Conservation (phyloP, 2,888 invertebrate genomes). For the Neelides folsomi region DNA sequence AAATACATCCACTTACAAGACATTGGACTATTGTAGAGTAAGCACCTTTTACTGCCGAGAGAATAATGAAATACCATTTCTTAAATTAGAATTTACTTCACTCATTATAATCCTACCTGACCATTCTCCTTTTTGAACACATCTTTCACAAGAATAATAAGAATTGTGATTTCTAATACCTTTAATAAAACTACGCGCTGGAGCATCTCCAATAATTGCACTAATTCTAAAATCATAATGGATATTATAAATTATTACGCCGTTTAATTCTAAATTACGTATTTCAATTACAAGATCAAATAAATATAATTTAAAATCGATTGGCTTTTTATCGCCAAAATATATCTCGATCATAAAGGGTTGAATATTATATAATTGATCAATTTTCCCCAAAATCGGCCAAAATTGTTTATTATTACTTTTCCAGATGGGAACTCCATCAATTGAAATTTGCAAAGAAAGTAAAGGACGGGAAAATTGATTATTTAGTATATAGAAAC, state of each 20-base stretch:
- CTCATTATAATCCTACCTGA: background rate
- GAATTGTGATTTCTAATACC: background rate
- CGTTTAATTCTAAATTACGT: background rate
- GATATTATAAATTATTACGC: background rate
- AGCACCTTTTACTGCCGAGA: no score
- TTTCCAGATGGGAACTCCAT: slow-evolving; percentile 7
- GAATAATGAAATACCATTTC: no score
- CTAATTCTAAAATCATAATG: slow-evolving; percentile 5
- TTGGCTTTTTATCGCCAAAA: slow-evolving; percentile 10
- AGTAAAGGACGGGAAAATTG: no score
- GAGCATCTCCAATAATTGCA: slow-evolving; percentile 16
- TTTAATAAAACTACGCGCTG: slow-evolving; percentile 9
- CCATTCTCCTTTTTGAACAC: slow-evolving; percentile 3
- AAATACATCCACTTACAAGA: no score
- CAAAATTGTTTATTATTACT: slow-evolving; percentile 7
- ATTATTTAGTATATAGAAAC: no score
- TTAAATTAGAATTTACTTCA: no score
- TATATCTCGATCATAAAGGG: slow-evolving; percentile 9
- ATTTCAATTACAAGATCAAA: slow-evolving; percentile 6
- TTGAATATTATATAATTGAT: background rate
- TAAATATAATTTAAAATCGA: slow-evolving; percentile 5
- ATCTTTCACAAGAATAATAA: slow-evolving; percentile 5
- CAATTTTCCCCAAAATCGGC: slow-evolving; percentile 2
- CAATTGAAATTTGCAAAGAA: slow-evolving; percentile 1
- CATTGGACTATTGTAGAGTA: no score